phyloP scores from a whole-genome alignment of 2,888 invertebrate genomes.

The Tipula unca region DNA sequence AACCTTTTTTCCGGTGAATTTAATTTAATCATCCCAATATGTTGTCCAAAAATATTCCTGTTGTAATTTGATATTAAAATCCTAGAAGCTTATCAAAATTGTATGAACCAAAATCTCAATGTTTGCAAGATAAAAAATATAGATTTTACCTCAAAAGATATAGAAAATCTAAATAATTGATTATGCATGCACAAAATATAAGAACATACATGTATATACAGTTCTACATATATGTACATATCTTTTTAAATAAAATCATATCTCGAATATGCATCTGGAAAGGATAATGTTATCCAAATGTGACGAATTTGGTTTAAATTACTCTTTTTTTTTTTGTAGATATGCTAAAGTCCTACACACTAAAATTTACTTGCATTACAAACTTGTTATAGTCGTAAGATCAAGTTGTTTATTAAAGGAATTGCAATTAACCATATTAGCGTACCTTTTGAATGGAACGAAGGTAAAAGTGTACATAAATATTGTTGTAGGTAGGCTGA shows the following conservation, averaged over 20 bases:
- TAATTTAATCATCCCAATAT: neutral
- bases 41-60: neutral
- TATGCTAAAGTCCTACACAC: neutral
- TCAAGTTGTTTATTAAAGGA: neutral
- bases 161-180: neutral
- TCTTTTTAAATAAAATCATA: neutral
- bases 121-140: neutral
- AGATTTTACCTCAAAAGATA: neutral
- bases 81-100: neutral
- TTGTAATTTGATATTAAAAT: neutral
- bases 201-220: too few relatives aligned
- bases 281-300: neutral
- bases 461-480: neutral
- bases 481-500: neutral
- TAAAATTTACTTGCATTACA: neutral
- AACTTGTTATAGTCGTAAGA: neutral
- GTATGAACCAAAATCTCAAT: neutral
- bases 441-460: neutral
- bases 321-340: neutral
- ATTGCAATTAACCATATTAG: neutral
- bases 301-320: neutral
- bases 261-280: neutral
- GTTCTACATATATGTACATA: too few relatives aligned
- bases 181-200: neutral
- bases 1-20: neutral